These are phyloP conservation scores for Ryuthela nishihirai DNA, from an alignment of 2,888 invertebrate species.

Conservation along the genomic window DNA sequence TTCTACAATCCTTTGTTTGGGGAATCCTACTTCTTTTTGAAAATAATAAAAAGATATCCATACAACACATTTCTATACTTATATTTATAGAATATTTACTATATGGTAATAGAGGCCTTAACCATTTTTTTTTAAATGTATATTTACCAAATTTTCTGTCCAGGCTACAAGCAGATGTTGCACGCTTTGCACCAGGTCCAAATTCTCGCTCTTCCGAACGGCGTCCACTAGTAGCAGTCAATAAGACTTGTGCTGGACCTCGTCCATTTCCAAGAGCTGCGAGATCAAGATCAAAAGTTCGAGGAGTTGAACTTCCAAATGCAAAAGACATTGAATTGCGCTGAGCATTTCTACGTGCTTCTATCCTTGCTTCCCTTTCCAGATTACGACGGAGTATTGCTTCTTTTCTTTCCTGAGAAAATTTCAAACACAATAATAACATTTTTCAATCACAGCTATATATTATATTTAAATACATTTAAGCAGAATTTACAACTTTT, in stretches of 20 bases:
- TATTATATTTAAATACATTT: no score
- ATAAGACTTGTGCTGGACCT: conserved; percentile 53
- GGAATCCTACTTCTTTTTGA: no score
- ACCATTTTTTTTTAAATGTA: neutral
- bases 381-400: conserved; percentile 79
- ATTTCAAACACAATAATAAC: no score
- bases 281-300: conserved; percentile 55
- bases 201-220: conserved; percentile 27
- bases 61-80: no score
- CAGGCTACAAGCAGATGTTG: conserved; percentile 31
- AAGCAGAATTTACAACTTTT: no score
- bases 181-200: conserved; percentile 7
- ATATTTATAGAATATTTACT: no score
- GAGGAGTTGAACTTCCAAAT: conserved; percentile 86
- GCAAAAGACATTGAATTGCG: conserved; percentile 73
- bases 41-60: no score
- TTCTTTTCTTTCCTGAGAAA: conserved; percentile 69
- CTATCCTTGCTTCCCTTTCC: conserved; percentile 76
- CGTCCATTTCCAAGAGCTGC: conserved; percentile 61
- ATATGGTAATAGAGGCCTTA: no score
- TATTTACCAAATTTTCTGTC: conserved; percentile 32
- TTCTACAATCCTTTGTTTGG: no score
- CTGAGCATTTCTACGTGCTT: conserved; percentile 72
- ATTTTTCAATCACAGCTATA: no score
- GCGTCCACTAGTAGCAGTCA: conserved; percentile 24